These are phyloP conservation scores for Brachionus plicatilis DNA, from an alignment of 1,140 invertebrate species.

Conservation along the genomic window DNA sequence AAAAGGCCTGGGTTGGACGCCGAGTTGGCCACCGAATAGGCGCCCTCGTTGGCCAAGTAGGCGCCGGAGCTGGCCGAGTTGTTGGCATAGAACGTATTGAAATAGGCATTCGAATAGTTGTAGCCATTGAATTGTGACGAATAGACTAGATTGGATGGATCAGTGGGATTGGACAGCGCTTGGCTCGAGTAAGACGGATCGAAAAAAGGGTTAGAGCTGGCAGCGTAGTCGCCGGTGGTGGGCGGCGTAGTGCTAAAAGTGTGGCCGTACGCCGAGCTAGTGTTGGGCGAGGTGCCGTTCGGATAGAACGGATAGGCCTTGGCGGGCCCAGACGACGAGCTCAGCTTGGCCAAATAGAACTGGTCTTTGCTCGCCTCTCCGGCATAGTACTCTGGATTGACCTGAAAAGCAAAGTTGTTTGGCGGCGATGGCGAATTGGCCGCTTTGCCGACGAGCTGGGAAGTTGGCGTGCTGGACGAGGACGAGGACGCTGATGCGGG, in stretches of 20 bases:
- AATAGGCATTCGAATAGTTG: slow-evolving; percentile 1
- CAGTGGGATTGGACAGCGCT: not conserved
- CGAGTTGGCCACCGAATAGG: not conserved
- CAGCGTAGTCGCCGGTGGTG: not conserved
- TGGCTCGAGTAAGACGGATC: not conserved
- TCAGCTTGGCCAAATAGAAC: not conserved
- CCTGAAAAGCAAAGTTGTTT: not conserved
- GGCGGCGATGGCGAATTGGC: not conserved
- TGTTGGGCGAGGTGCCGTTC: not conserved
- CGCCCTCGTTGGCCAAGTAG: not conserved
- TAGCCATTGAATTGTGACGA: not conserved
- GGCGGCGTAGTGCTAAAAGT: not conserved
- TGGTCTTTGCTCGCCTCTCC: not conserved
- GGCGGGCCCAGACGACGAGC: not conserved
- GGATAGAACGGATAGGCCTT: not conserved
- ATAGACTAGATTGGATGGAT: not conserved
- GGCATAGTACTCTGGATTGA: not conserved
- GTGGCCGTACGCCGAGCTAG: not conserved
- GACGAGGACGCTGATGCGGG: not conserved
- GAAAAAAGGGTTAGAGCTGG: not conserved
- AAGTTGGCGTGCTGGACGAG: not conserved
- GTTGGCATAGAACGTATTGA: slow-evolving; percentile 5
- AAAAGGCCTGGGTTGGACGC: not conserved
- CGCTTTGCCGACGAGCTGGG: not conserved
- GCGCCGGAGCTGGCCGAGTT: not conserved